These are phyloP conservation scores for Tapirus indicus DNA, from an alignment of 2,797 vertebrate genomes.

Conservation along the genomic window DNA sequence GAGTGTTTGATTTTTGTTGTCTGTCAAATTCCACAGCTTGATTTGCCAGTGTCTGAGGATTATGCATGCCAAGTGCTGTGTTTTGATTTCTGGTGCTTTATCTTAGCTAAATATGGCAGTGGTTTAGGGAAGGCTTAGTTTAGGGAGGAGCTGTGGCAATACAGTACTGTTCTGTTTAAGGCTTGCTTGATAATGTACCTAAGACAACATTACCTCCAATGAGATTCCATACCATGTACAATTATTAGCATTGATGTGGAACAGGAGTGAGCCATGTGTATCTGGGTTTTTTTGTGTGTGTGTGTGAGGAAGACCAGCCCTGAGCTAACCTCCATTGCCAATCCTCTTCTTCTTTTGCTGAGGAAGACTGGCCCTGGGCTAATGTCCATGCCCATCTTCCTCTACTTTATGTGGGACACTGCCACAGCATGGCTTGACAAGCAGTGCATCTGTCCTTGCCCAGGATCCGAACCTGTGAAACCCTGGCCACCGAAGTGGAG, in stretches of 20 bases:
- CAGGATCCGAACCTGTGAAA: too few species aligned
- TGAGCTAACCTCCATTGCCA: too few species aligned
- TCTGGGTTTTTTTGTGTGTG: background rate
- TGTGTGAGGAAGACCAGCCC: too few species aligned
- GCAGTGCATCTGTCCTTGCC: too few species aligned
- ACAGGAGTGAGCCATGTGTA: background rate
- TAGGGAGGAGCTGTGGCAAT: slow-evolving; percentile 19
- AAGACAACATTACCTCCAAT: background rate
- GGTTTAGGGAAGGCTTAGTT: slow-evolving; percentile 45
- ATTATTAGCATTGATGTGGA: background rate
- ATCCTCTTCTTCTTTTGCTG: too few species aligned
- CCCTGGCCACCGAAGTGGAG: too few species aligned
- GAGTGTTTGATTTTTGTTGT: slow-evolving; percentile 59
- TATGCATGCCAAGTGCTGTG: background rate
- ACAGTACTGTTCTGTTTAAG: slow-evolving; percentile 7
- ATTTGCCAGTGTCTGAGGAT: slow-evolving; percentile 46
- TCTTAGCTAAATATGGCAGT: slow-evolving; percentile 41
- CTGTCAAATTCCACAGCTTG: slow-evolving; percentile 47
- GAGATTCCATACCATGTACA: background rate
- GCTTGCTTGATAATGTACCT: slow-evolving; percentile 28
- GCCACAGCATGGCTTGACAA: too few species aligned
- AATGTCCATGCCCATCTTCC: too few species aligned
- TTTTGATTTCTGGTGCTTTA: slow-evolving; percentile 53
- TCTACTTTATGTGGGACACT: too few species aligned
- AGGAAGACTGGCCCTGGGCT: too few species aligned